These are phyloP conservation scores for Hetaerina titia DNA, from an alignment of 2,888 invertebrate genomes.

Conservation along the genomic window DNA sequence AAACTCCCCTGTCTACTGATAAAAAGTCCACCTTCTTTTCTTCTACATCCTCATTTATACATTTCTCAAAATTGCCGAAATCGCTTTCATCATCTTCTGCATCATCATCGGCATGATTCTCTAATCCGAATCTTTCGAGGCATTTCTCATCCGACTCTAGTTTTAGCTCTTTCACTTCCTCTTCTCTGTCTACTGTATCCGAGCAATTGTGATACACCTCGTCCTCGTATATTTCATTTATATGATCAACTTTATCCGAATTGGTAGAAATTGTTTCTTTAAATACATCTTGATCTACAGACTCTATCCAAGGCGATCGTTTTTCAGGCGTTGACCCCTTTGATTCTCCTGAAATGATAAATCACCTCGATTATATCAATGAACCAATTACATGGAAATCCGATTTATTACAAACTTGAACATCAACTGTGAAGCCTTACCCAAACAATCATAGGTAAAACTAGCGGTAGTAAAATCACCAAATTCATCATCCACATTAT, in stretches of 20 bases:
- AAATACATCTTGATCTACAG: conserved; percentile 33
- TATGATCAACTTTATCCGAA: conserved; percentile 31
- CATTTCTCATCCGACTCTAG: background rate
- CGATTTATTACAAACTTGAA: background rate
- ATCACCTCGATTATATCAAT: background rate
- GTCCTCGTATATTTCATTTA: conserved; percentile 18
- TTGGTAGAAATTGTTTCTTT: background rate
- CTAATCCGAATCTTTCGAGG: background rate
- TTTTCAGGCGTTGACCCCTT: conserved; percentile 33
- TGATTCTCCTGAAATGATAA: conserved; percentile 24
- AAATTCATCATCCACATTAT: conserved; percentile 77
- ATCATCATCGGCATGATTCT: background rate
- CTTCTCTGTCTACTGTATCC: conserved; percentile 29
- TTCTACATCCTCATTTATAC: conserved; percentile 28
- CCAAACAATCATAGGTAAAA: conserved; percentile 75
- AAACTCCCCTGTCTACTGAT: conserved; percentile 40
- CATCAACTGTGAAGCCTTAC: conserved; percentile 5
- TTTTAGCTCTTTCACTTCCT: background rate
- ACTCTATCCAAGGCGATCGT: conserved; percentile 39
- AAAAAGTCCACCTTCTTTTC: conserved; percentile 57
- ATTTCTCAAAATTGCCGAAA: conserved; percentile 45
- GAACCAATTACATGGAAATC: background rate
- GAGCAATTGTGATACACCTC: conserved; percentile 53
- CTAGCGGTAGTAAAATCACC: conserved; percentile 73
- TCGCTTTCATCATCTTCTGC: conserved; percentile 52